A percentile compares a stretch with the other conserved stretches of the same genome.
phyloP scores from a whole-genome alignment of 2,888 invertebrate genomes.

The Trachelus tabidus region DNA sequence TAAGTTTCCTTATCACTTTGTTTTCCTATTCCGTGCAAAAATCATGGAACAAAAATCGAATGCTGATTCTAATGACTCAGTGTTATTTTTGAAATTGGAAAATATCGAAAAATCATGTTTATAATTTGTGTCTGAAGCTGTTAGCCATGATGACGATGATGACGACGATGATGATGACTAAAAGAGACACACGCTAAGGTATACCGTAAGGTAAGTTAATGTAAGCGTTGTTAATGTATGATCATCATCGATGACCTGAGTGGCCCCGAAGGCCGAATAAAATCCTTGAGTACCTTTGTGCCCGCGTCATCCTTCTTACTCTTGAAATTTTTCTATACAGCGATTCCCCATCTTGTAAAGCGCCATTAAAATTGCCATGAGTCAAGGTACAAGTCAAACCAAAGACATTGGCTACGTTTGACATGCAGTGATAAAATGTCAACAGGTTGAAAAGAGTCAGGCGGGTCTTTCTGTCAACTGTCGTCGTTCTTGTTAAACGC shows the following conservation, averaged over 20 bases:
- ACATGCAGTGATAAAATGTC: background rate
- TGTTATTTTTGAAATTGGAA: background rate
- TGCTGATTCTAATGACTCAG: background rate
- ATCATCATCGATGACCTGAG: slow-evolving; percentile 2
- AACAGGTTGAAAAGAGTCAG: background rate
- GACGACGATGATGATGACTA: background rate
- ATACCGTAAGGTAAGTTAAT: background rate
- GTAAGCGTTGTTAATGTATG: background rate
- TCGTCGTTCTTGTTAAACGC: background rate
- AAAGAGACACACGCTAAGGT: background rate
- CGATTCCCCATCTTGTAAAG: background rate
- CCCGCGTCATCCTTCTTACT: slow-evolving; percentile 3
- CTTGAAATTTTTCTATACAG: background rate
- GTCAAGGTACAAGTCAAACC: background rate
- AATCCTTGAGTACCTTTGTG: slow-evolving; percentile 3
- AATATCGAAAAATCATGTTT: background rate
- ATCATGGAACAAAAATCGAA: background rate
- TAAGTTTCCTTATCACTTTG: too few species aligned
- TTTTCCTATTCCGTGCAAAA: too few species aligned
- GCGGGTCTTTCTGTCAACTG: background rate
- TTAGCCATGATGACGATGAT: background rate
- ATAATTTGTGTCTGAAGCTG: background rate
- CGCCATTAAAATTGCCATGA: background rate
- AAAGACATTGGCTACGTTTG: background rate
- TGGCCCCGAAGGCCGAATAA: background rate